These are phyloP conservation scores for Hestina assimilis DNA, from an alignment of 1,140 invertebrate genomes.

Conservation along the genomic window DNA sequence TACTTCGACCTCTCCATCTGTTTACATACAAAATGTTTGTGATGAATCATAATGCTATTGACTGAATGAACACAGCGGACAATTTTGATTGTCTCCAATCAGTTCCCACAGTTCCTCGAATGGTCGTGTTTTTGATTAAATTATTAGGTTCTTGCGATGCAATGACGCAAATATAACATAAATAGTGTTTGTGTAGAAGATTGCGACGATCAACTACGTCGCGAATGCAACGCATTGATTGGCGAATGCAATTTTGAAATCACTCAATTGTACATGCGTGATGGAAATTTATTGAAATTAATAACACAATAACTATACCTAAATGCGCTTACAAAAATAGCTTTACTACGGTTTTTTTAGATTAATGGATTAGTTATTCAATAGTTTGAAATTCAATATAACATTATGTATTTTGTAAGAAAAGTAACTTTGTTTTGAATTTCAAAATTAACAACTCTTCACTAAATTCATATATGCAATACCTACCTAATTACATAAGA, in stretches of 20 bases:
- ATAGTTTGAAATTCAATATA: too few relatives aligned
- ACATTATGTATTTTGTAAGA: too few relatives aligned
- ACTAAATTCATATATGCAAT: too few relatives aligned
- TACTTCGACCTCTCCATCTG: conserved; percentile 15
- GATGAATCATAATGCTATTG: conserved; percentile 20
- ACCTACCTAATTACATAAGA: too few relatives aligned
- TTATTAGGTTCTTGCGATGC: conserved; percentile 39
- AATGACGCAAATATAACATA: conserved; percentile 41
- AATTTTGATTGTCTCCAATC: conserved; percentile 33
- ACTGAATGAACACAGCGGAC: conserved; percentile 14
- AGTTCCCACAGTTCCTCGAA: conserved; percentile 23
- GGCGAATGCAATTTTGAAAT: conserved; percentile 8
- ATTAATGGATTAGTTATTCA: too few relatives aligned
- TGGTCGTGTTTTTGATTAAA: conserved; percentile 47
- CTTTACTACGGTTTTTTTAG: too few relatives aligned
- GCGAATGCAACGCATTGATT: conserved; percentile 31
- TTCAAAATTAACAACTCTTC: too few relatives aligned
- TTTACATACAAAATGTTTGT: conserved; percentile 14
- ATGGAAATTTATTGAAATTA: too few relatives aligned
- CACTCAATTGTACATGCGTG: conserved; percentile 2
- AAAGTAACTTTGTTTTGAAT: too few relatives aligned
- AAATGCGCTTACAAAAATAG: too few relatives aligned
- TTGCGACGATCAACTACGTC: conserved; percentile 30
- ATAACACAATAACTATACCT: too few relatives aligned
- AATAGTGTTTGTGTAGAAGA: conserved; percentile 29